Base-by-base conservation (phyloP, 2,888 invertebrate species). In the Digitonthophagus gazella region DNA sequence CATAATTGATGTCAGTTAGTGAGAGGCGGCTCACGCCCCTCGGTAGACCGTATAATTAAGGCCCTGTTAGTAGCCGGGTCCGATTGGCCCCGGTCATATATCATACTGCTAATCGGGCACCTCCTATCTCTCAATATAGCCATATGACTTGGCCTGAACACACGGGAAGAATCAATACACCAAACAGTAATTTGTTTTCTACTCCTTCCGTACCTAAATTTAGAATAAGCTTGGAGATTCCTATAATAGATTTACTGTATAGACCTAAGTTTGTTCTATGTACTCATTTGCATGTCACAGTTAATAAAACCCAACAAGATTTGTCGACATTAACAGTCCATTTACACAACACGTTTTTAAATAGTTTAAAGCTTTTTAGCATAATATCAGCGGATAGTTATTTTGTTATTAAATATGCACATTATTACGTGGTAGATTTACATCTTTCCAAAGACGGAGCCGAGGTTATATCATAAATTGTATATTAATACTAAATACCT, bases 1-100 rank as follows among this genome's bases (percentile, higher is more conserved):
- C 71, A 74, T 73, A 73, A 74, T 73, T 71, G 70, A 71, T 71
- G 72, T 68, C 71, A 72, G 74, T 66, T 61, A 68, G 71, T 66
- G 64, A 64, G 63, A 66, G 65, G 68, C 68, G 71, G 28, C 56
- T 68, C 73, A 71, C 68, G 71, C 74, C 71, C 72, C 72, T 72
- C 61, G 58, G 65, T 69, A 20, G 66, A 63, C 66, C 68, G 65
- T 64, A 71, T 74, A 74, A 74, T 74, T 74, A 73, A 70, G 72
- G 71, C 69, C 20, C 71, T 72, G 71, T 73, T 74, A 73, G 74
- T 73, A 73, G 73, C 72, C 67, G 67, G 67, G 63, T 68, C 67
- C 69, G 72, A 72, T 72, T 72, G 70, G 69, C 20, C 68, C 19
- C 66, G 71, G 58, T 67, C 71, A 73, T 74, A 73, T 72, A 74